phyloP scores from a whole-genome alignment of 2,888 invertebrate genomes.

The Brachyptera risi region DNA sequence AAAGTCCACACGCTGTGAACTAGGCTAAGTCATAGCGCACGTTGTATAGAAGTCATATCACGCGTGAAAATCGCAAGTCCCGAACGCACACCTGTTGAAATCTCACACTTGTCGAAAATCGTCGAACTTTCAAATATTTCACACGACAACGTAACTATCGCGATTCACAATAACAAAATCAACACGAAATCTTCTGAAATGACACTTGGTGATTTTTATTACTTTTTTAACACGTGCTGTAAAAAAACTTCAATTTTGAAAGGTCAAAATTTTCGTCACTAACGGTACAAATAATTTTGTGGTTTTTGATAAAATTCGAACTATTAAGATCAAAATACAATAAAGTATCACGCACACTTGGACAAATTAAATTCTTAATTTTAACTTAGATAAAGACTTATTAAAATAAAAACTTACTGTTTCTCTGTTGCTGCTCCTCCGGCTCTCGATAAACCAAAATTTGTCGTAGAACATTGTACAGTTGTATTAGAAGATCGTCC shows the following conservation, averaged over 20 bases:
- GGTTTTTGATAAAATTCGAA: no score
- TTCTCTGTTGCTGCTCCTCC: background rate
- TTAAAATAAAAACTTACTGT: background rate
- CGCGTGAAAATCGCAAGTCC: background rate
- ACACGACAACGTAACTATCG: no score
- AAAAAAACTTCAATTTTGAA: background rate
- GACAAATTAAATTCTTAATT: no score
- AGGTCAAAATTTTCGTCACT: background rate
- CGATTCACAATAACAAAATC: no score
- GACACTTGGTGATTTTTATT: background rate
- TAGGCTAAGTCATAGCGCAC: no score
- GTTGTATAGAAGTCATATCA: background rate
- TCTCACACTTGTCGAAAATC: background rate
- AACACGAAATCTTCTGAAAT: no score
- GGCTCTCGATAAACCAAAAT: slow-evolving; percentile 41
- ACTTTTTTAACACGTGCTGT: background rate
- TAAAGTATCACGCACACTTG: no score
- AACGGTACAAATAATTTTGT: no score
- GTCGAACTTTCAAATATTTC: no score
- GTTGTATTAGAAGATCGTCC: slow-evolving; percentile 54
- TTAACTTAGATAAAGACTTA: no score
- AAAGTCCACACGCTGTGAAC: no score
- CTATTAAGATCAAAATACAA: no score
- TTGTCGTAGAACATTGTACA: slow-evolving; percentile 55
- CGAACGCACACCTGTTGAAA: background rate